A percentile compares a stretch with the other conserved stretches of the same genome.
Conservation (phyloP, 1,140 invertebrate genomes). For the Drosophila serrata region DNA sequence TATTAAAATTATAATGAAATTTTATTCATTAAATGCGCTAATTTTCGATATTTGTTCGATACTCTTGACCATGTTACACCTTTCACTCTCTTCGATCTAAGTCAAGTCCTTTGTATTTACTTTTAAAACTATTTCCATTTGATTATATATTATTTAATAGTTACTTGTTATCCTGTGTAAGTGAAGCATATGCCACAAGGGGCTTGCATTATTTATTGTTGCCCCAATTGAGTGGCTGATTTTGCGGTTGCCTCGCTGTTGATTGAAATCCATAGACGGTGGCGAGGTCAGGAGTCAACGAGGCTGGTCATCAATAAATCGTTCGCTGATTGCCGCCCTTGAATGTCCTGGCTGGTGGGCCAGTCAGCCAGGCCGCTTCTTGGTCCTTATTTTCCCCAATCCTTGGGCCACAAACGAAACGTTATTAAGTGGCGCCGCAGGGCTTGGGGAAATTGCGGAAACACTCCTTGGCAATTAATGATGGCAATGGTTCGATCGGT, state of each 20-base stretch:
- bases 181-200: slow-evolving; percentile 7
- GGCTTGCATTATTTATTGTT: slow-evolving; percentile 33
- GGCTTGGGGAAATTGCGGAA: slow-evolving; percentile 45
- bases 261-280: slow-evolving; percentile 60
- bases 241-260: slow-evolving; percentile 59
- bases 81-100: too few species aligned
- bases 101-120: rapidly evolving
- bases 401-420: slow-evolving; percentile 48
- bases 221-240: slow-evolving; percentile 29
- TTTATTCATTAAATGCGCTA: too few species aligned
- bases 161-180: not conserved
- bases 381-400: slow-evolving; percentile 39
- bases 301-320: slow-evolving; percentile 63
- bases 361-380: slow-evolving; percentile 3
- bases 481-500: slow-evolving; percentile 50
- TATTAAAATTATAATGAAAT: too few species aligned
- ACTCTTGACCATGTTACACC: not conserved
- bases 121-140: not conserved
- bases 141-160: not conserved
- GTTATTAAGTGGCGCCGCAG: slow-evolving; percentile 76
- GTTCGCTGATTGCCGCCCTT: slow-evolving; percentile 58
- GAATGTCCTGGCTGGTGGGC: slow-evolving; percentile 16
- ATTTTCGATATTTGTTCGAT: not conserved
- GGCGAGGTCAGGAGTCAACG: slow-evolving; percentile 26
- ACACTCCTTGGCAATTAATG: slow-evolving; percentile 65